A percentile compares a stretch with the other conserved stretches of the same genome.
These are phyloP conservation scores for Hypotaenidia philippensis DNA, from an alignment of 2,797 vertebrate genomes.

Conservation along the genomic window DNA sequence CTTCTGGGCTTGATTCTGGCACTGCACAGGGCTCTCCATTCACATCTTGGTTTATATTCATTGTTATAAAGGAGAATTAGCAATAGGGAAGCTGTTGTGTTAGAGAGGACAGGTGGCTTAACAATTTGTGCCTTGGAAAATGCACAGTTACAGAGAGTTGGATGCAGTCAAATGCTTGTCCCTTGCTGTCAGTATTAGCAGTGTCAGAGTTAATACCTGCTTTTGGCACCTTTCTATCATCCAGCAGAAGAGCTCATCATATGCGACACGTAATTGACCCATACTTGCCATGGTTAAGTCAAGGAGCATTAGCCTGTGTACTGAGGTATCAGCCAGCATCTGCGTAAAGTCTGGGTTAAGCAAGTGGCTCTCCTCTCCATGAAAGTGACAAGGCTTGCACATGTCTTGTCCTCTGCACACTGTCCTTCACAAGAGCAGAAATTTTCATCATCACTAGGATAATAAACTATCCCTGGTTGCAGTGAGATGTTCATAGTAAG, in stretches of 20 bases:
- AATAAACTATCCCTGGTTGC: background rate
- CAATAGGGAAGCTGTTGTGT: background rate
- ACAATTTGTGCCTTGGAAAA: background rate
- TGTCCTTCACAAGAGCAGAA: background rate
- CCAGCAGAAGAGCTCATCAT: background rate
- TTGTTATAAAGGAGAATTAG: background rate
- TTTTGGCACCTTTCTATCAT: background rate
- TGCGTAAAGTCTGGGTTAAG: background rate
- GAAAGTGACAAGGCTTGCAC: background rate
- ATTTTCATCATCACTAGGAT: background rate
- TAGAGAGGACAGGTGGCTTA: background rate
- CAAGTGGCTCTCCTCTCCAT: background rate
- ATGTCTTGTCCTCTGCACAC: background rate
- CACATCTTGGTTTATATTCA: background rate
- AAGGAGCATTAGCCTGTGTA: background rate
- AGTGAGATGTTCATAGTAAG: background rate
- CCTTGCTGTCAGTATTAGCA: background rate
- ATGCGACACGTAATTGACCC: background rate
- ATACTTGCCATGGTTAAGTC: background rate
- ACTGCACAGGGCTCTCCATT: background rate
- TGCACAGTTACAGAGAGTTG: rapidly evolving
- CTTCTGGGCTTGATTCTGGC: background rate
- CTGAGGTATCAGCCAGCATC: background rate
- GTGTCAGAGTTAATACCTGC: background rate
- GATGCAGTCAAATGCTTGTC: background rate